A percentile compares a stretch with the other conserved stretches of the same genome.
Conservation (phyloP, 2,113 vertebrate genomes). For the Australoheros scitulus region DNA sequence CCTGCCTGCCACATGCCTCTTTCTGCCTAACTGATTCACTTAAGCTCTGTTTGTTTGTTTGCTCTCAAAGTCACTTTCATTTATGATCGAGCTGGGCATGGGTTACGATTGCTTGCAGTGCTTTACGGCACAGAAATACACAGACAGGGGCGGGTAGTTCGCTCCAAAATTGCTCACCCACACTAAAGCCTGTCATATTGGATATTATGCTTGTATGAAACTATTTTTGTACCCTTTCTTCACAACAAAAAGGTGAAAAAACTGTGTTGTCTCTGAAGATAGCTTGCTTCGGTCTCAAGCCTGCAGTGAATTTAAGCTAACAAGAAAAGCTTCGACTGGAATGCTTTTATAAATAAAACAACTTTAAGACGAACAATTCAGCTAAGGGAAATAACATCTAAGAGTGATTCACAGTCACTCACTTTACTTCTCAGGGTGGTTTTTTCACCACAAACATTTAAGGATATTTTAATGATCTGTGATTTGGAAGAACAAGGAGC, state of each 20-base stretch:
- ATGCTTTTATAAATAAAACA: constrained; percentile 23
- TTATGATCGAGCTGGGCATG: constrained; percentile 62
- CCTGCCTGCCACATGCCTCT: constrained; percentile 72
- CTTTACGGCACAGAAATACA: constrained; percentile 6
- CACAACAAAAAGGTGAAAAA: neutral
- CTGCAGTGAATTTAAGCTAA: constrained; percentile 10
- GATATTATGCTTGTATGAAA: constrained; percentile 17
- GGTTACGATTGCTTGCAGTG: constrained; percentile 23
- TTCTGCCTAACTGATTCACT: constrained; percentile 74
- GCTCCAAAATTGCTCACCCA: constrained; percentile 23
- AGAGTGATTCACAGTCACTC: constrained; percentile 12
- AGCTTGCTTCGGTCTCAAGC: neutral
- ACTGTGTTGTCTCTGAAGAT: neutral
- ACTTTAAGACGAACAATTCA: constrained; percentile 7
- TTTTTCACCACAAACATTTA: constrained; percentile 2
- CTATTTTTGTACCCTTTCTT: constrained; percentile 6
- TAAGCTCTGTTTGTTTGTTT: constrained; percentile 72
- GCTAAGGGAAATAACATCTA: constrained; percentile 17
- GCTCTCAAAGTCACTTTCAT: constrained; percentile 78
- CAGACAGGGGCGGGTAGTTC: constrained; percentile 8
- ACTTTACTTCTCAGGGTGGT: neutral
- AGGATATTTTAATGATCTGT: constrained; percentile 42
- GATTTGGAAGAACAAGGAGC: neutral
- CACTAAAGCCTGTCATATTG: constrained; percentile 21
- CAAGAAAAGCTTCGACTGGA: neutral